Evolutionary conservation across 2,113 vertebrate genomes (phyloP), one percentile per base, ranked within the genome.

Genomic region (Micronisus gabar): DNA sequence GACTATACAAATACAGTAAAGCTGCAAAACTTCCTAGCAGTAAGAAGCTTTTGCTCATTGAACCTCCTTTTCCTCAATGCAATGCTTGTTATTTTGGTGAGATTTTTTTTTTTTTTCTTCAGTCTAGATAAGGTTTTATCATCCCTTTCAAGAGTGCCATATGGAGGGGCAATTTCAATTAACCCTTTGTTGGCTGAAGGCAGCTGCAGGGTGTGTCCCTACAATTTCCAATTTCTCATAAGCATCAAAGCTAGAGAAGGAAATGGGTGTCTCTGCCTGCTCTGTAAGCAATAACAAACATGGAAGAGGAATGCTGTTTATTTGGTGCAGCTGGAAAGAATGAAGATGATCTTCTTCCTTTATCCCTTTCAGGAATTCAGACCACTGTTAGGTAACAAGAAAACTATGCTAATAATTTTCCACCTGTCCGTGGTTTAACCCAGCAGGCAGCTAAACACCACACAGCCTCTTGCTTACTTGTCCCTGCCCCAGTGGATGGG

Each of bases 241-340:
- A 91, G 53, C 63, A 95, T 95, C 43, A 91, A 92, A 93, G 79
- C 61, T 95, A 40, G 58, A 91, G 66, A 91, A 90, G 90, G 86
- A 96, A 95, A 88, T 81, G 40, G 13, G 82, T 95, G 34, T 82
- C 55, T 90, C 27, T 82, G 88, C 59, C 65, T 61, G 59, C 40
- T 88, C 48, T 96, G 83, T 84, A 96, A 97, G 93, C 76, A 97
- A 91, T 95, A 97, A 95, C 91, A 97, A 97, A 86, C 94, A 91
- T 65, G 63, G 88, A 95, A 90, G 81, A 98, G 90, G 95, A 98
- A 98, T 97, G 97, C 75, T 96, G 91, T 96, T 97, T 96, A 96
- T 97, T 97, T 97, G 94, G 81, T 89, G 79, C 96, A 97, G 88
- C 84, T 96, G 95, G 70, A 94, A 96, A 95, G 94, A 98, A 94